Base-by-base conservation (phyloP, 1,140 invertebrate species). In the Drosophila repletoides region DNA sequence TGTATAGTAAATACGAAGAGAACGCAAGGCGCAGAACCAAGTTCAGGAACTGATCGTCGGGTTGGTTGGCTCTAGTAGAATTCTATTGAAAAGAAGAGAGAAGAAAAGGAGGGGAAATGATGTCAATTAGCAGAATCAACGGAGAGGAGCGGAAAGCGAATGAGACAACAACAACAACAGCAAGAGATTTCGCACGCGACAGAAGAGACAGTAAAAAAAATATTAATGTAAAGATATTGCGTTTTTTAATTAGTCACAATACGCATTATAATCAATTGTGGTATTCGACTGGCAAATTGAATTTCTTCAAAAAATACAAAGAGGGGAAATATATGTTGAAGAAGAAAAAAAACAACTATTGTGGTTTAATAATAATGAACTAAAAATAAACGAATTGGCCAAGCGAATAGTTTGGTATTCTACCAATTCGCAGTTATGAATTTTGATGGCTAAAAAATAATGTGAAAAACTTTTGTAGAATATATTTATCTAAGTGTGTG, bases 71-170 rank as follows among this genome's bases (percentile, higher is more conserved):
- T 17, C n/a, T 51, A 6, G 51, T 24, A 53, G 24, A 26, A 53
- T 53, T 53, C 51, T 53, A 36, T 26, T 53, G 51, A 41, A 53
- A 53, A 24, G 51, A 53, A 34, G 38, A 34, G 31, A 38, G 12
- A 52, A 15, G 19, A 14, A 21, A 28, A 28, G 4, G 36, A 53
- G 51, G 51, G 51, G 51, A 53, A 53, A 53, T 53, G 51, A 53
- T 53, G 51, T 40, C 51, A 53, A 53, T 53, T 53, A 53, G 51
- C 40, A 53, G 51, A 53, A 36, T 53, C 51, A 53, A 53, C 51
- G 51, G 51, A 53, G 34, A 53, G 51, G 15, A 53, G 51, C 51
- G 51, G 36, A 53, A 41, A 19, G 41, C 36, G 36, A 14, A 40
- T 40, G 36, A 14, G 36, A 40, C 19, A 40, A 40, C 19, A 40